Conservation (phyloP, 37 sponge, comb jelly and placozoan species). For the Ianthella basta region DNA sequence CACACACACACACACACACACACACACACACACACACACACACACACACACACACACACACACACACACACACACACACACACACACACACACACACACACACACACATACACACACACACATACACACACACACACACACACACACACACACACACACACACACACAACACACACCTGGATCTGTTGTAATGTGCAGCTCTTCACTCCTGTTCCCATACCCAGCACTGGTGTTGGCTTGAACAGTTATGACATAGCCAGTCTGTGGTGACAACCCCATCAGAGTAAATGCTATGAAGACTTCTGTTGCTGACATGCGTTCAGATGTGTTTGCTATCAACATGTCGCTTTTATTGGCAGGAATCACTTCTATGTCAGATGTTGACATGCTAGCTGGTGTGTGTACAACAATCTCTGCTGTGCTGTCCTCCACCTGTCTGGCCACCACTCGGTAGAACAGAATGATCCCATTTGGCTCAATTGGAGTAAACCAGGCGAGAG, state of each 20-base stretch:
- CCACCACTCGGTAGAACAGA: background rate
- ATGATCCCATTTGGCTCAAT: conserved; percentile 11
- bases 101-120: conserved; percentile 1
- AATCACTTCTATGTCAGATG: too few relatives aligned
- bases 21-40: background rate
- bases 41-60: background rate
- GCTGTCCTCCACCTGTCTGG: too few relatives aligned
- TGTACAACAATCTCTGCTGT: too few relatives aligned
- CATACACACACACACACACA: background rate
- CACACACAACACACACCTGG: too few relatives aligned
- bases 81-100: background rate
- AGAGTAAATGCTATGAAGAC: too few relatives aligned
- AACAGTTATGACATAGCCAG: background rate
- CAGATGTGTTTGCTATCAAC: too few relatives aligned
- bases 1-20: background rate
- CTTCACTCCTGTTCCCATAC: background rate
- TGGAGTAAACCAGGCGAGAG: conserved; percentile 6
- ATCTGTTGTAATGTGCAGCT: too few relatives aligned
- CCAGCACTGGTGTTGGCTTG: conserved; percentile 10
- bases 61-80: background rate
- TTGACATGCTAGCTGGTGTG: too few relatives aligned
- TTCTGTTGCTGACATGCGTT: too few relatives aligned
- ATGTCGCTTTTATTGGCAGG: too few relatives aligned
- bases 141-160: too few relatives aligned
- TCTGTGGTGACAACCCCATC: too few relatives aligned